Conservation (phyloP, 2,888 invertebrate genomes). For the Dorcus hopei region DNA sequence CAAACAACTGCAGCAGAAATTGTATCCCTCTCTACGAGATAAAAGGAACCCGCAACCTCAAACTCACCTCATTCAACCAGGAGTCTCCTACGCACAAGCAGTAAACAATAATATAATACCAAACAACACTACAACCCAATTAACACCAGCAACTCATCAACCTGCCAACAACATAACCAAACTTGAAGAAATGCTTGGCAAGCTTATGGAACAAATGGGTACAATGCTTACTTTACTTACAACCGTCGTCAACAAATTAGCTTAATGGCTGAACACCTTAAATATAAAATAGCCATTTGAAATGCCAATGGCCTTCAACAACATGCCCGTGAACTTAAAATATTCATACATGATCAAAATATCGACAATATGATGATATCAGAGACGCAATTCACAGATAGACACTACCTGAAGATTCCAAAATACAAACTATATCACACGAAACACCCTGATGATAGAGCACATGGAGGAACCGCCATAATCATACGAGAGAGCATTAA, state of each 20-base stretch:
- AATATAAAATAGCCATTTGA: slow-evolving; percentile 1
- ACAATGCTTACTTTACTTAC: background rate
- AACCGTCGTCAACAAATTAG: background rate
- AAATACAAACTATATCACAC: slow-evolving; percentile 9
- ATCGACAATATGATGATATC: slow-evolving; percentile 5
- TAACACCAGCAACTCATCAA: slow-evolving; percentile 5
- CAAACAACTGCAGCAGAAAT: slow-evolving; percentile 7
- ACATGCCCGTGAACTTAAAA: background rate
- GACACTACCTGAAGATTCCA: slow-evolving; percentile 7
- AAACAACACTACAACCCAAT: background rate
- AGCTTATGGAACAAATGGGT: slow-evolving; percentile 5
- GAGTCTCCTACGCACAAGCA: slow-evolving; percentile 4
- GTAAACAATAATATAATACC: slow-evolving; percentile 4
- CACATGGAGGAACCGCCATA: slow-evolving; percentile 6
- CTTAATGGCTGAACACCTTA: background rate
- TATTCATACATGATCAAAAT: slow-evolving; percentile 4
- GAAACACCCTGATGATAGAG: slow-evolving; percentile 7
- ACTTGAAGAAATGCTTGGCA: slow-evolving; percentile 7
- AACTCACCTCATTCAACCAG: background rate
- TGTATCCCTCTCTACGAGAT: background rate
- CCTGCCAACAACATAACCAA: slow-evolving; percentile 6
- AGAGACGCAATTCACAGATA: slow-evolving; percentile 2
- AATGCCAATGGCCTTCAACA: background rate
- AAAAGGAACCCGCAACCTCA: background rate
- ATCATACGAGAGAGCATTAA: slow-evolving; percentile 12